Conservation (phyloP, 2,113 vertebrate species). For the Dromiciops gliroides region DNA sequence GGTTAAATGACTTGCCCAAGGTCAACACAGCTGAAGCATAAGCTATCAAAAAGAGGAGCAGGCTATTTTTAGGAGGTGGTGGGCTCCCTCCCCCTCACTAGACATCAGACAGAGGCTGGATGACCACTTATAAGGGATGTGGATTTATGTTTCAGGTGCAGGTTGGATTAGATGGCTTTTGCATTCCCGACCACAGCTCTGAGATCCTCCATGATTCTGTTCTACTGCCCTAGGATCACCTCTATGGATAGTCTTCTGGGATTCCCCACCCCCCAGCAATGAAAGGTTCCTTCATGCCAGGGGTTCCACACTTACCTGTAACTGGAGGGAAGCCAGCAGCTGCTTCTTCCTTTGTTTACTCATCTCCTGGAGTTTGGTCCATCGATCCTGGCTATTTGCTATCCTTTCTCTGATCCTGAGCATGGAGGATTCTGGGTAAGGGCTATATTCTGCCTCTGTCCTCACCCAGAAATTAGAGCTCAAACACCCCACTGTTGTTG, state of each 20-base stretch:
- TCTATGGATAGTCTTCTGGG: neutral
- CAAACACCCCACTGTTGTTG: neutral
- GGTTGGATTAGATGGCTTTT: neutral
- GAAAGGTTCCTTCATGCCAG: fast-evolving
- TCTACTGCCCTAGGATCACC: neutral
- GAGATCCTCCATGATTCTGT: neutral
- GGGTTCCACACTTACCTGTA: slow-evolving; percentile 85
- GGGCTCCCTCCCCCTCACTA: neutral
- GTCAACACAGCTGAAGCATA: neutral
- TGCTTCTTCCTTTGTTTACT: slow-evolving; percentile 81
- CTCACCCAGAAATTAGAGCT: neutral
- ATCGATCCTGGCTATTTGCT: slow-evolving; percentile 73
- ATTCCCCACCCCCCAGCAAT: fast-evolving
- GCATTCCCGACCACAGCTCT: neutral
- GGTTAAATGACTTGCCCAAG: neutral
- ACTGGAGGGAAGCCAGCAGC: slow-evolving; percentile 86
- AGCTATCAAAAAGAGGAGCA: neutral
- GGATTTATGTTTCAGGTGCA: neutral
- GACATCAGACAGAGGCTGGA: neutral
- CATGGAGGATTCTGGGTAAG: neutral
- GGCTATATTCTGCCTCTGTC: neutral
- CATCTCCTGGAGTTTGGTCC: slow-evolving; percentile 82
- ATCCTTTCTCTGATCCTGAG: slow-evolving; percentile 86
- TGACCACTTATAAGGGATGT: neutral
- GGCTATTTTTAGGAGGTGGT: neutral